Base-by-base conservation (phyloP, 1,140 invertebrate species). In the Globodera ellingtonae region DNA sequence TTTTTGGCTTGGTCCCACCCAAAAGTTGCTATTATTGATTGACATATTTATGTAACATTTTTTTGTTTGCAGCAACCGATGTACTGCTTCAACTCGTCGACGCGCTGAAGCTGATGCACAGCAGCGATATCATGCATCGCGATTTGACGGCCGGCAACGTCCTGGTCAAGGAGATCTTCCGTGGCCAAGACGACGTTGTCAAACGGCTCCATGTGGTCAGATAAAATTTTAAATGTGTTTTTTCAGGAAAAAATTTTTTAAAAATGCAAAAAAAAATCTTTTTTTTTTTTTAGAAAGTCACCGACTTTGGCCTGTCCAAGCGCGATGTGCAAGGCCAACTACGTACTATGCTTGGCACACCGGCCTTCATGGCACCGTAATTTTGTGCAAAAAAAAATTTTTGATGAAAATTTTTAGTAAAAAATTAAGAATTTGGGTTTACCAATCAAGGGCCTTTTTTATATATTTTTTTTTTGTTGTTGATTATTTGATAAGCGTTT, bases 321-420 rank as follows among this genome's bases (percentile, higher is more conserved):
- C 62, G 67, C n/a, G 48, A 80, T 10, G 73, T 50, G 47, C 47
- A 48, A 18, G 75, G 75, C 44, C 75, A 67, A 67, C 65, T 76
- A 47, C 62, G 56, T 35, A 80, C 79, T 65, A 73, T 65, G 21
- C 73, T 80, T 24, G 79, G 79, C 69, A 80, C 79, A 56, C 69
- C 48, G n/a, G 69, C 69, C 46, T 80, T 73, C 69, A 80, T 80
- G 72, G 79, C 79, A 62, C 79, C 79, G 79, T 80, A 62, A 77
- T 56, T 80, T 65, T 24, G 24, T 24, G 0, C 24, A 24, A 24
- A 24, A 24, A 24, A 1, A 24, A 24, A 24, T 0, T 24, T 24
- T 24, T 24, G 24, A 24, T 24, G 24, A 24, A 24, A 24, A 24
- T 24, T 24, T 24, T 24, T 24, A 0, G 24, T 24, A 24, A 24